A percentile compares a stretch with the other conserved stretches of the same genome.
phyloP scores from a whole-genome alignment of 1,140 invertebrate genomes.

The Calliphora vicina region DNA sequence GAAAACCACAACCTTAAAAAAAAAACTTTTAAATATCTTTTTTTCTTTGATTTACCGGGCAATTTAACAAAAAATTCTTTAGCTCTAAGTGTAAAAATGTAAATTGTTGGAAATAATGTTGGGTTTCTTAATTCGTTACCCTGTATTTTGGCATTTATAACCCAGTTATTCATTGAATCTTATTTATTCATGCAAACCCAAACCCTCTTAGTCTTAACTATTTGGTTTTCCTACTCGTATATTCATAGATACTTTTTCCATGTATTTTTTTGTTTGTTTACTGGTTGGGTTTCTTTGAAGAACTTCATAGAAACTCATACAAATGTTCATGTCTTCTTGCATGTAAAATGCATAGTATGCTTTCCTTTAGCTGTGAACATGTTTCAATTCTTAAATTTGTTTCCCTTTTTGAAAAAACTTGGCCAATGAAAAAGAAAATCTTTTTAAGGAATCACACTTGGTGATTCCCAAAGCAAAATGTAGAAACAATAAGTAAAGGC shows the following conservation, averaged over 20 bases:
- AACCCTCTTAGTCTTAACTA: not conserved
- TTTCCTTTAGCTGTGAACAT: no score
- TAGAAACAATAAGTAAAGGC: not conserved
- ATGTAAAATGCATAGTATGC: no score
- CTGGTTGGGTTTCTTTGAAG: not conserved
- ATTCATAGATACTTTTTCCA: not conserved
- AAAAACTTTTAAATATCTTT: not conserved
- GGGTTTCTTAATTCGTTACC: not conserved
- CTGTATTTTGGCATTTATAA: slow-evolving; percentile 23
- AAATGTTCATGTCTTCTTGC: not conserved
- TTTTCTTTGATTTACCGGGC: no score
- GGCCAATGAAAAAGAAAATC: no score
- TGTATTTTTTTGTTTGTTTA: not conserved
- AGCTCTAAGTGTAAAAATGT: no score
- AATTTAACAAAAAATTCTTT: no score
- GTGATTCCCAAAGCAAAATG: no score
- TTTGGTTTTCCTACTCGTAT: not conserved
- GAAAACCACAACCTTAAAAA: not conserved
- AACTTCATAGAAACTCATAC: not conserved
- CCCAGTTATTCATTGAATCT: slow-evolving; percentile 27
- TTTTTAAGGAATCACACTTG: no score
- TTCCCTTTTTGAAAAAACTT: no score
- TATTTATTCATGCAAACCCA: slow-evolving; percentile 22
- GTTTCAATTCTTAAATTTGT: not conserved
- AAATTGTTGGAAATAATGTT: not conserved